Evolutionary conservation across 2,113 vertebrate genomes (phyloP), one percentile per base, ranked within the genome.

Genomic region (Ciconia stormi): DNA sequence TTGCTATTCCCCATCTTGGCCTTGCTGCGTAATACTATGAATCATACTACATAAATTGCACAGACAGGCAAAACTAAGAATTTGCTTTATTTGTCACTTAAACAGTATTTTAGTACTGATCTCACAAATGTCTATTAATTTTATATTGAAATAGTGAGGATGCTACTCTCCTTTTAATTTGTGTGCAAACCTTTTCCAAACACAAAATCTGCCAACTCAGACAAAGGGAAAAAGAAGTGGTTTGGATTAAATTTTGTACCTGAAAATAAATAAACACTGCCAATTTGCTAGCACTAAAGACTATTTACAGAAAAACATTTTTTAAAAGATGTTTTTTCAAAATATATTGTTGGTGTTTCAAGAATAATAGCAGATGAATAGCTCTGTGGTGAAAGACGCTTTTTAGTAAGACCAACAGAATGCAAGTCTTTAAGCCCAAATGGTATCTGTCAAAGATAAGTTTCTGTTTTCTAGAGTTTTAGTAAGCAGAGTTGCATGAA

Each of bases 51-150:
- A 74, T 11, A 70, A 77, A 83, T 44, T 59, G 14, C 53, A 84
- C 20, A 83, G n/a, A 89, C 53, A 76, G 7, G 40, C 47, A 91
- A 74, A 83, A 87, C 62, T 17, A 96, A 88, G 69, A 82, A 42
- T 34, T 95, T 74, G 72, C 65, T 52, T 74, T 69, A 88, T 85
- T 90, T 96, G 86, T 47, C 82, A 87, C 88, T 93, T 91, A 44
- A 32, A 85, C 63, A 82, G 76, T 95, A 83, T 88, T 92, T 91
- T 82, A 89, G 77, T 32, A 29, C 19, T 82, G 83, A 70, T 63
- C 87, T 97, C 69, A 95, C 62, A 89, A 89, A 77, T 4, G 55
- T 65, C 90, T 80, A 14, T 86, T 72, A 66, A 77, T 82, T 82
- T 87, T 58, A 87, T 82, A 91, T 77, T 83, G 69, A 97, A 79